Evolutionary conservation across 2,888 invertebrate species (phyloP).

Genomic region (Crematogaster levior): DNA sequence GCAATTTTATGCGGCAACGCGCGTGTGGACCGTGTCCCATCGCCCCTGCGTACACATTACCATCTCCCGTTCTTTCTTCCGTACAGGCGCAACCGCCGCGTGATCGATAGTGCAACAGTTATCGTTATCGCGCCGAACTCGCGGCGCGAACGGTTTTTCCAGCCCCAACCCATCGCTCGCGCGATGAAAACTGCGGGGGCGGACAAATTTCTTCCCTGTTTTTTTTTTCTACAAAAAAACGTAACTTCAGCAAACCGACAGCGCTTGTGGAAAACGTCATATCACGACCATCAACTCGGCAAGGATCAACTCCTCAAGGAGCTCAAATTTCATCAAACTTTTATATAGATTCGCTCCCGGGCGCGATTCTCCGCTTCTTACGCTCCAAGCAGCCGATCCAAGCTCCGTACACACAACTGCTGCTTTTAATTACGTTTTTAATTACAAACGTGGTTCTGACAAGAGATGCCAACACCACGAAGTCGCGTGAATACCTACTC

Average conservation of each 20-base stretch:
- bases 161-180: background rate
- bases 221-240: background rate
- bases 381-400: constrained; percentile 1
- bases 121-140: constrained; percentile 79
- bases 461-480: constrained; percentile 16
- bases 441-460: constrained; percentile 32
- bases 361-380: background rate
- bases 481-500: constrained; percentile 36
- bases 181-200: background rate
- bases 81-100: constrained; percentile 64
- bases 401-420: background rate
- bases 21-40: constrained; percentile 66
- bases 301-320: constrained; percentile 26
- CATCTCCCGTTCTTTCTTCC: constrained; percentile 38
- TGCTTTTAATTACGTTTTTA: constrained; percentile 51
- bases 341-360: background rate
- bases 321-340: background rate
- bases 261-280: constrained; percentile 1
- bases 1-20: constrained; percentile 85
- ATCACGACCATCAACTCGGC: constrained; percentile 50
- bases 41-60: background rate
- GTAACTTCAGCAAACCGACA: background rate
- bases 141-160: constrained; percentile 46
- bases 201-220: background rate
- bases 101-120: constrained; percentile 81